A percentile compares a stretch with the other conserved stretches of the same genome.
phyloP scores from a whole-genome alignment of 2,113 vertebrate species.

The Anoura caudifer region DNA sequence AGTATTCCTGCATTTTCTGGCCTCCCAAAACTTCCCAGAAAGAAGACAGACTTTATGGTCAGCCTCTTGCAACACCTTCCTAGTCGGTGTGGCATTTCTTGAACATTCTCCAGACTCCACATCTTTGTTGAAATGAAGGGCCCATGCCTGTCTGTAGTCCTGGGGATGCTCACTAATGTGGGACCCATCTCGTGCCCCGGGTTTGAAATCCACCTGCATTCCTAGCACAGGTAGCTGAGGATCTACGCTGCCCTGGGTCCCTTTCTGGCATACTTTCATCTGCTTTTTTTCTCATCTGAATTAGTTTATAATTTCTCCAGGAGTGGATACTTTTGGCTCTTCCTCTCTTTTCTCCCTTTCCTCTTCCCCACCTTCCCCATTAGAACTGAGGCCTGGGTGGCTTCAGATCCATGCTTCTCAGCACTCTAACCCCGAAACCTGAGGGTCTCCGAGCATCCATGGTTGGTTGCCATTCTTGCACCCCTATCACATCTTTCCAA shows the following conservation, averaged over 20 bases:
- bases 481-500: neutral
- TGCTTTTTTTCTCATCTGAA: neutral
- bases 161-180: neutral
- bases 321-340: neutral
- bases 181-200: neutral
- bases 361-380: neutral
- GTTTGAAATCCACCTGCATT: neutral
- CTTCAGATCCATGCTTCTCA: neutral
- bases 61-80: neutral
- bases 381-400: neutral
- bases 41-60: fast-evolving
- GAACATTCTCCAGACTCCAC: neutral
- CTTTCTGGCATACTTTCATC: neutral
- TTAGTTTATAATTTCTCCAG: neutral
- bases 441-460: fast-evolving
- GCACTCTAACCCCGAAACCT: neutral
- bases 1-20: neutral
- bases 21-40: neutral
- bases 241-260: neutral
- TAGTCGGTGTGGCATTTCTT: neutral
- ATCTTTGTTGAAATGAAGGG: neutral
- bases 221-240: neutral
- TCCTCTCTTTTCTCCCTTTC: neutral
- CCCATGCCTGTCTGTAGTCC: neutral
- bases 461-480: neutral